A percentile compares a stretch with the other conserved stretches of the same genome.
These are phyloP conservation scores for Drosophila mauritiana DNA, from an alignment of 1,140 invertebrate species.

Conservation along the genomic window DNA sequence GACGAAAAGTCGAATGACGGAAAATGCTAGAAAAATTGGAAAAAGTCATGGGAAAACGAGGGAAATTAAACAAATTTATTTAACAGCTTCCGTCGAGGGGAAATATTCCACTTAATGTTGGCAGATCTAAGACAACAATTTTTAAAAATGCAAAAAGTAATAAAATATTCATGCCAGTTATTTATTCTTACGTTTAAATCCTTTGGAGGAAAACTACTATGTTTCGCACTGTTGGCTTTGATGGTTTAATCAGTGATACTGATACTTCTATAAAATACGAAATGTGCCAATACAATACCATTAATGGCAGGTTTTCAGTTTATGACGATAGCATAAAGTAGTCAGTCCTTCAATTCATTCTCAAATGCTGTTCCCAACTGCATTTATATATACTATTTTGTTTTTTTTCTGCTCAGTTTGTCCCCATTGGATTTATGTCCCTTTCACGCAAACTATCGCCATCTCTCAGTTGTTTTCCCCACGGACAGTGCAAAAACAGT, in stretches of 20 bases:
- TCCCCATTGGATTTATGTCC: conserved; percentile 32
- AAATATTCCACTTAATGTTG: conserved; percentile 12
- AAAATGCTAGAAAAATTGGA: neutral
- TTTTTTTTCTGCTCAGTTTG: neutral
- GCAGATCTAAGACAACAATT: neutral
- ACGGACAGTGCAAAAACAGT: conserved; percentile 34
- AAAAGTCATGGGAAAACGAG: neutral
- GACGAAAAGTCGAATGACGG: neutral
- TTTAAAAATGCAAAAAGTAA: neutral
- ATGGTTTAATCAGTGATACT: neutral
- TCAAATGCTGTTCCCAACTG: conserved; percentile 4
- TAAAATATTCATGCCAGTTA: too few relatives aligned
- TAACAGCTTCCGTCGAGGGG: conserved; percentile 2
- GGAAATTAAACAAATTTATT: conserved; percentile 33
- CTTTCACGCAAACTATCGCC: conserved; percentile 36
- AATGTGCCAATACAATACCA: neutral
- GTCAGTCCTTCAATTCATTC: neutral
- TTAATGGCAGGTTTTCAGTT: neutral
- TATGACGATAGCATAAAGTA: neutral
- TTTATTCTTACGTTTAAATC: neutral
- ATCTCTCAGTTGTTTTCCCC: conserved; percentile 16
- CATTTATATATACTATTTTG: neutral
- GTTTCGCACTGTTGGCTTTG: too few relatives aligned
- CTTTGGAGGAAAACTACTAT: too few relatives aligned
- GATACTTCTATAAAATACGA: neutral